A percentile compares a stretch with the other conserved stretches of the same genome.
Evolutionary conservation across 1,140 invertebrate species (phyloP).

Genomic region (Trichogramma pretiosum): DNA sequence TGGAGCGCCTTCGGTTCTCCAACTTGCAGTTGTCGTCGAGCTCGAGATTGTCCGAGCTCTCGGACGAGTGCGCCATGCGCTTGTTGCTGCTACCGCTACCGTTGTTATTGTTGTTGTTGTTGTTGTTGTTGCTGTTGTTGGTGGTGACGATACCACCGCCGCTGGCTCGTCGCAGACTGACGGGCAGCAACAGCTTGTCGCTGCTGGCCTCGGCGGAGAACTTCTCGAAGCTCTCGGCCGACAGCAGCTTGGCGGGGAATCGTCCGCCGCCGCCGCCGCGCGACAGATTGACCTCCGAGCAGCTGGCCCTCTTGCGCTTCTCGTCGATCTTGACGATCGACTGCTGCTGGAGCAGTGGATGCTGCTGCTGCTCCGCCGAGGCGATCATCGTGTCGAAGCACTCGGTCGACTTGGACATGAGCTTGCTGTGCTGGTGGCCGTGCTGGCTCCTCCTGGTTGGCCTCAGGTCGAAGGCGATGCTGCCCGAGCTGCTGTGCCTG

Average conservation of each 20-base stretch:
- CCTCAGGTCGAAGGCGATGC: constrained; percentile 34
- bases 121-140: no score
- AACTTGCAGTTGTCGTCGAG: constrained; percentile 27
- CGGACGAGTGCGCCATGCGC: constrained; percentile 29
- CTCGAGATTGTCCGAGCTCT: constrained; percentile 39
- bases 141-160: no score
- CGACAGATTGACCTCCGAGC: constrained; percentile 36
- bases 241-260: constrained; percentile 1
- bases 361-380: constrained; percentile 19
- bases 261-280: not conserved
- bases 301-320: constrained; percentile 32
- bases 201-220: constrained; percentile 21
- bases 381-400: constrained; percentile 36
- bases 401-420: constrained; percentile 40
- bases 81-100: constrained; percentile 15
- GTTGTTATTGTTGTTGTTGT: not conserved
- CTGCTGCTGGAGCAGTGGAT: constrained; percentile 4
- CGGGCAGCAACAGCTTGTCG: no score
- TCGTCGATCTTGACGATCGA: constrained; percentile 17
- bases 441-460: constrained; percentile 12
- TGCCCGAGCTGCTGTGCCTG: constrained; percentile 29
- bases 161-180: no score
- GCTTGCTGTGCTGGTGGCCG: constrained; percentile 22
- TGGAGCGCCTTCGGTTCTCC: constrained; percentile 19
- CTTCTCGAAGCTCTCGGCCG: constrained; percentile 34